phyloP scores from a whole-genome alignment of 2,797 vertebrate genomes.

The Apodemus agrarius region DNA sequence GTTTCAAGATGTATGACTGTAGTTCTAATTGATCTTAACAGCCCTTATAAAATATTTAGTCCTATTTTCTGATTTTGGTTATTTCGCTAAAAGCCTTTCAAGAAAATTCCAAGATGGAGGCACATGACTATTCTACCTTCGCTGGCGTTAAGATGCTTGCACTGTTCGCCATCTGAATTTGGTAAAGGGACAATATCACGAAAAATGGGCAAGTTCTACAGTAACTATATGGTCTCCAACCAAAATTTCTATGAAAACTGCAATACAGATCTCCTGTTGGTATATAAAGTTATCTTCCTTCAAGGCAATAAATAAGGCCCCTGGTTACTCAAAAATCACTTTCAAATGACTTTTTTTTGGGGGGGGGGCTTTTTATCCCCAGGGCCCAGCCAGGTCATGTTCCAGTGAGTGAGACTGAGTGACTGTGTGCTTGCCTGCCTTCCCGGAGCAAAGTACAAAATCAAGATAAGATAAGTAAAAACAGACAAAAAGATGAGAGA shows the following conservation, averaged over 20 bases:
- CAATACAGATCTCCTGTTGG: neutral
- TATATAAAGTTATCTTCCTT: neutral
- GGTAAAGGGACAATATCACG: neutral
- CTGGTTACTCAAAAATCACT: slow-evolving; percentile 42
- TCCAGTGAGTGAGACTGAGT: neutral
- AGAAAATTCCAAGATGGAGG: neutral
- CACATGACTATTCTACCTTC: neutral
- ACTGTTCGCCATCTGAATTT: neutral
- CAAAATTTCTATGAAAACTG: slow-evolving; percentile 50
- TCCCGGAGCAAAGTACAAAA: slow-evolving; percentile 46
- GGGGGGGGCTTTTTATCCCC: neutral
- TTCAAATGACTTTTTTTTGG: slow-evolving; percentile 19
- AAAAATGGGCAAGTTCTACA: slow-evolving; percentile 16
- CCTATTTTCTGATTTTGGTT: slow-evolving; percentile 43
- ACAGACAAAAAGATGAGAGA: neutral
- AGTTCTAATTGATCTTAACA: neutral
- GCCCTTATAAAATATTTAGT: neutral
- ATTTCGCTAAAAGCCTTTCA: slow-evolving; percentile 33
- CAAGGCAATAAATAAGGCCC: neutral
- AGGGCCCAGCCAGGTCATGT: slow-evolving; percentile 12
- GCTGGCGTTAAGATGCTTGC: neutral
- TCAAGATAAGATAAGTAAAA: slow-evolving; percentile 1
- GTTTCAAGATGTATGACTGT: neutral
- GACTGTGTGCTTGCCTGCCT: neutral
- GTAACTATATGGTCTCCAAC: slow-evolving; percentile 10